Evolutionary conservation across 2,888 invertebrate species (phyloP).

Genomic region (Lottia scabra): DNA sequence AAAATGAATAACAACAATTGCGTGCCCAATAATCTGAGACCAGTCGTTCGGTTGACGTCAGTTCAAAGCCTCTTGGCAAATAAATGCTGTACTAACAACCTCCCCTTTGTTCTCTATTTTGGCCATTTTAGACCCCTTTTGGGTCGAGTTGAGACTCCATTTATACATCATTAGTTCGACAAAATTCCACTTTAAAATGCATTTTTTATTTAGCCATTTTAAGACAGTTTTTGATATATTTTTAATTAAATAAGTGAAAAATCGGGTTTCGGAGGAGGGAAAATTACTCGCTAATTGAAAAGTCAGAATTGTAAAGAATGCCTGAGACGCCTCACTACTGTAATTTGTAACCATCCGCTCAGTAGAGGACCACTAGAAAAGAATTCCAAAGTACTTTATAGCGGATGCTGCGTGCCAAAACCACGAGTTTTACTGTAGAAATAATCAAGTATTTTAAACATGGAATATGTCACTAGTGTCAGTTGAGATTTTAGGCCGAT

Average conservation of each 20-base stretch:
- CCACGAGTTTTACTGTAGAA: slow-evolving; percentile 39
- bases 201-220: not conserved
- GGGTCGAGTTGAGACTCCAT: not conserved
- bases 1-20: slow-evolving; percentile 57
- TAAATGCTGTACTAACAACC: slow-evolving; percentile 48
- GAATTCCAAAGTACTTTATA: slow-evolving; percentile 57
- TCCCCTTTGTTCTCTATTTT: slow-evolving; percentile 34
- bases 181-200: not conserved
- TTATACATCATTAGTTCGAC: not conserved
- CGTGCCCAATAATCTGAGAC: slow-evolving; percentile 64
- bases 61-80: slow-evolving; percentile 59
- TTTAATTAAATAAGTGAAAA: slow-evolving; percentile 18
- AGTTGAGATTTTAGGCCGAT: not conserved
- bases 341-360: slow-evolving; percentile 57
- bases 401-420: slow-evolving; percentile 51
- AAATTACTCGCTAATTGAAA: slow-evolving; percentile 60
- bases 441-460: slow-evolving; percentile 20
- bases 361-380: slow-evolving; percentile 61
- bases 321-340: slow-evolving; percentile 62
- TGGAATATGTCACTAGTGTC: slow-evolving; percentile 2
- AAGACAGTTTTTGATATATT: slow-evolving; percentile 8
- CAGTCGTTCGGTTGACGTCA: slow-evolving; percentile 64
- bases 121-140: not conserved
- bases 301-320: slow-evolving; percentile 65
- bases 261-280: slow-evolving; percentile 41